Conservation (phyloP, 2,797 vertebrate species). For the Momotus momota region DNA sequence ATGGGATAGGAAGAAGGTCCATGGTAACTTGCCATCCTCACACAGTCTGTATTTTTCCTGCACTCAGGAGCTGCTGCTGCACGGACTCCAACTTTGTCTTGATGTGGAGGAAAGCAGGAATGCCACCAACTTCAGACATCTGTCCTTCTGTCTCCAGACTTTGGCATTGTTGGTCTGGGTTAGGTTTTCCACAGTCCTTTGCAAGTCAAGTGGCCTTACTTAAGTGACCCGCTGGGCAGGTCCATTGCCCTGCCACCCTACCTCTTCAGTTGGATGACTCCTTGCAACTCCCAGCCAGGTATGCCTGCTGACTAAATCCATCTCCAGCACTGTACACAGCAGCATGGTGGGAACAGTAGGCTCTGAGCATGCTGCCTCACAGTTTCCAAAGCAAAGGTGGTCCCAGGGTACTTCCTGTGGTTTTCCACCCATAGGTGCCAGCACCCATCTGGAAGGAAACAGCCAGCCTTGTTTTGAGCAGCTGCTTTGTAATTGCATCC, state of each 20-base stretch:
- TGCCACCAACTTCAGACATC: neutral
- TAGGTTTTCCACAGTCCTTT: neutral
- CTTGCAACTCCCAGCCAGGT: neutral
- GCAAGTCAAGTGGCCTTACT: neutral
- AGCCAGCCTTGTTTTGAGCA: neutral
- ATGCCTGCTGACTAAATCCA: neutral
- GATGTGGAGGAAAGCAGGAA: neutral
- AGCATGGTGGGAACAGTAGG: neutral
- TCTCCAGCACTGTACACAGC: neutral
- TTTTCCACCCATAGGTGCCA: conserved; percentile 10
- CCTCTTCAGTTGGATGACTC: neutral
- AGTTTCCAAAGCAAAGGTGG: neutral
- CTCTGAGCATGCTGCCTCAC: neutral
- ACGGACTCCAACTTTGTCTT: neutral
- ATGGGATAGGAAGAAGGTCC: neutral
- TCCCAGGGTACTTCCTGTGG: neutral
- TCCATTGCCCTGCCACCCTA: neutral
- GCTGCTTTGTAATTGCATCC: neutral
- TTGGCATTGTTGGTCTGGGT: neutral
- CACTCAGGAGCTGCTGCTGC: neutral
- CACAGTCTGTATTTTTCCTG: neutral
- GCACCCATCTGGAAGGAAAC: neutral
- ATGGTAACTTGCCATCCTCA: neutral
- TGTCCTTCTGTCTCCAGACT: neutral
- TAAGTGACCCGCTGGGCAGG: neutral